Evolutionary conservation across 1,140 invertebrate genomes (phyloP).

Genomic region (Battus philenor): DNA sequence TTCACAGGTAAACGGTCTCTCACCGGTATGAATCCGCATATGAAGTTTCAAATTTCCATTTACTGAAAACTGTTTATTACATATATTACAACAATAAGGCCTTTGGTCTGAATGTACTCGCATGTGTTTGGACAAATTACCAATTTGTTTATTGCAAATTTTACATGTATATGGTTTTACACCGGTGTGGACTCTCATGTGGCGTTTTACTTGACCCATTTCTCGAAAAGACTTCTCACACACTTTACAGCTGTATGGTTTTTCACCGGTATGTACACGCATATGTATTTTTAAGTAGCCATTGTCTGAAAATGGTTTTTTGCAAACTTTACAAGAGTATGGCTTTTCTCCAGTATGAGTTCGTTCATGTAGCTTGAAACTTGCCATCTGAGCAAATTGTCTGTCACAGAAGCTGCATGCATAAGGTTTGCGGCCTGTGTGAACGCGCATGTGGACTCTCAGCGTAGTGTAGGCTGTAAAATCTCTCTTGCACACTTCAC

Average conservation of each 20-base stretch:
- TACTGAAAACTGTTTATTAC: constrained; percentile 79
- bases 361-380: constrained; percentile 88
- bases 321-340: constrained; percentile 80
- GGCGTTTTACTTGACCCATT: constrained; percentile 55
- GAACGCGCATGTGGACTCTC: constrained; percentile 79
- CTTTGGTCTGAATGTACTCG: constrained; percentile 82
- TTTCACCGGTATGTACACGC: constrained; percentile 66
- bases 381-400: constrained; percentile 84
- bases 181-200: constrained; percentile 49
- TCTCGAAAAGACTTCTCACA: constrained; percentile 62
- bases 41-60: constrained; percentile 76
- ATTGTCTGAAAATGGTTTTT: constrained; percentile 64
- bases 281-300: constrained; percentile 69
- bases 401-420: constrained; percentile 85
- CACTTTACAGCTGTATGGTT: constrained; percentile 54
- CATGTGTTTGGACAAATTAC: constrained; percentile 80
- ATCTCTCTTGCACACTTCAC: constrained; percentile 67
- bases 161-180: constrained; percentile 59
- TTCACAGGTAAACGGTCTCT: constrained; percentile 42
- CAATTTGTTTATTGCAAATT: constrained; percentile 62
- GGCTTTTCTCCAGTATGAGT: constrained; percentile 90
- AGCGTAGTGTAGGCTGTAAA: constrained; percentile 72
- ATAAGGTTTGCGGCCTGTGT: constrained; percentile 80
- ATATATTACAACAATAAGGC: constrained; percentile 79
- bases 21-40: constrained; percentile 73